These are phyloP conservation scores for Drosophila picticornis DNA, from an alignment of 2,888 invertebrate genomes.

Conservation along the genomic window DNA sequence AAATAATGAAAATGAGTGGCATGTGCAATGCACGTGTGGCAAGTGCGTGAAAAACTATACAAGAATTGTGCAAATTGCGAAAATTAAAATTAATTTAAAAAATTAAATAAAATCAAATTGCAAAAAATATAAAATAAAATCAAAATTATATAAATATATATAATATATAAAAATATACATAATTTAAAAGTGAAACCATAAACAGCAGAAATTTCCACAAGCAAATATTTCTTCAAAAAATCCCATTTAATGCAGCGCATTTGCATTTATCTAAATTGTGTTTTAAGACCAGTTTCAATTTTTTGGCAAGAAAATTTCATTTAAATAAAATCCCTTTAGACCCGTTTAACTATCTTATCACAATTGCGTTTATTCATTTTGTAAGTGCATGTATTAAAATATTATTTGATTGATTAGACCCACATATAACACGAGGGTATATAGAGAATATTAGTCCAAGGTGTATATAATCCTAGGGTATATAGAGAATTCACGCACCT, in stretches of 20 bases:
- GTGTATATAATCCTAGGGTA: not conserved
- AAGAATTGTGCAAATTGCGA: slow-evolving; percentile 16
- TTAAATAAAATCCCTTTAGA: not conserved
- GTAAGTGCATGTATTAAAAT: slow-evolving; percentile 65
- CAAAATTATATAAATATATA: not conserved
- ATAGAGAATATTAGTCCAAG: not conserved
- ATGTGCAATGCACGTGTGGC: slow-evolving; percentile 60
- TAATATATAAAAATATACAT: not conserved
- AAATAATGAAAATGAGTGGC: slow-evolving; percentile 33
- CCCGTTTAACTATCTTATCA: slow-evolving; percentile 32
- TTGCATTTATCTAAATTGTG: slow-evolving; percentile 41
- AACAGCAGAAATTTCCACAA: too few relatives aligned
- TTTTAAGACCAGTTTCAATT: slow-evolving; percentile 24
- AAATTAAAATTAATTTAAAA: not conserved
- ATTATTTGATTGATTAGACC: slow-evolving; percentile 57
- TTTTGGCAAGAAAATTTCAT: not conserved
- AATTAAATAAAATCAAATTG: not conserved
- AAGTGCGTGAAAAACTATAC: slow-evolving; percentile 31
- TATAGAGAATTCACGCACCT: slow-evolving; percentile 2
- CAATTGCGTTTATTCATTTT: not conserved
- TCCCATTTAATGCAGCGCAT: slow-evolving; percentile 15
- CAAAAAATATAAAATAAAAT: not conserved
- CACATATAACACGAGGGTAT: not conserved
- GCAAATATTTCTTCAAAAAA: not conserved
- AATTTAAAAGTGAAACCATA: not conserved